These are phyloP conservation scores for Gandaritis pyraliata DNA, from an alignment of 2,888 invertebrate genomes.

Conservation along the genomic window DNA sequence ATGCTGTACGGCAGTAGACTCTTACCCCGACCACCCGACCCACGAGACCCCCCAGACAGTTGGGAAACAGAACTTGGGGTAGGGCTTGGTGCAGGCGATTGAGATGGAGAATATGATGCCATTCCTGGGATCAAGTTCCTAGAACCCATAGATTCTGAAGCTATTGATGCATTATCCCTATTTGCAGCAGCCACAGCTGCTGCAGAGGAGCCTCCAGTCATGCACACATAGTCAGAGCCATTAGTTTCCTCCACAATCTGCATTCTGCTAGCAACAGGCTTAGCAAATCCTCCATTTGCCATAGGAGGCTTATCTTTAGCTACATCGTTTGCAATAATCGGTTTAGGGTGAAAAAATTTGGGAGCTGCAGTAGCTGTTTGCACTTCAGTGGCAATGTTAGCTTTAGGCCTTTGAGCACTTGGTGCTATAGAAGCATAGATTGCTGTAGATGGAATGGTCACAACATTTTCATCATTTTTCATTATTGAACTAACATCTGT, in stretches of 20 bases:
- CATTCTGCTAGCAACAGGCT: conserved; percentile 67
- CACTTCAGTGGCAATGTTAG: conserved; percentile 82
- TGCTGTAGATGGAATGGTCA: conserved; percentile 77
- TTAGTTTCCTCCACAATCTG: conserved; percentile 88
- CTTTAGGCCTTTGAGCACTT: conserved; percentile 82
- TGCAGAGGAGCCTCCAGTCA: conserved; percentile 89
- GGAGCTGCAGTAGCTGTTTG: conserved; percentile 80
- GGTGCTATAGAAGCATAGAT: conserved; percentile 83
- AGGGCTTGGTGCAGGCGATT: conserved; percentile 86
- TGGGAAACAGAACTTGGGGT: conserved; percentile 86
- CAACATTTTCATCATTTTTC: conserved; percentile 76
- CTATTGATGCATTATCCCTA: conserved; percentile 71
- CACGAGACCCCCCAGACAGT: conserved; percentile 84
- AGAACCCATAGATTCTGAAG: conserved; percentile 69
- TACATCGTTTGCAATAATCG: conserved; percentile 83
- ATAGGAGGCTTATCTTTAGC: conserved; percentile 66
- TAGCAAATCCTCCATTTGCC: conserved; percentile 68
- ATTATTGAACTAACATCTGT: conserved; percentile 75
- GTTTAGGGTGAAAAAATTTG: conserved; percentile 84
- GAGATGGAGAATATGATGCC: conserved; percentile 80
- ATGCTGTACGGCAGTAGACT: conserved; percentile 94
- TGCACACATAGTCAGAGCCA: conserved; percentile 92
- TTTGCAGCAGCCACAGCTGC: conserved; percentile 75
- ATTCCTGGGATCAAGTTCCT: conserved; percentile 73
- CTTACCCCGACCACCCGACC: conserved; percentile 84